Percentiles rank a stretch among this genome's conserved stretches.
phyloP scores from a whole-genome alignment of 2,113 vertebrate genomes.

The Urocitellus parryii region DNA sequence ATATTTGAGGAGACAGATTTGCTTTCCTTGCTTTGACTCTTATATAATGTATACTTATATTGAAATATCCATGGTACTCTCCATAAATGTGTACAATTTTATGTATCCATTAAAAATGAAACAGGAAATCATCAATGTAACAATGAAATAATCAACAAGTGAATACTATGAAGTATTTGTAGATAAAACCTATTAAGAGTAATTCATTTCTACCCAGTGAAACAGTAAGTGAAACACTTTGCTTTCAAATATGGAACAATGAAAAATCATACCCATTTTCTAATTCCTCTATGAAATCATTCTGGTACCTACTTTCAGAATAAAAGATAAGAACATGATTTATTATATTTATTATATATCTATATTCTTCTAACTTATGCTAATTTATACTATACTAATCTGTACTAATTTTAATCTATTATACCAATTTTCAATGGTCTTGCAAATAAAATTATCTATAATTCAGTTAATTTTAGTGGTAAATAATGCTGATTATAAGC shows the following conservation, averaged over 20 bases:
- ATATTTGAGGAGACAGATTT: neutral
- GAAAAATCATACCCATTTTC: conserved; percentile 13
- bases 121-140: neutral
- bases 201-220: neutral
- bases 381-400: neutral
- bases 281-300: conserved; percentile 14
- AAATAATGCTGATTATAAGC: conserved; percentile 59
- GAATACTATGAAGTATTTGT: neutral
- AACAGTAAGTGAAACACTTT: neutral
- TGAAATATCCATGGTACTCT: neutral
- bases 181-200: neutral
- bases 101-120: neutral
- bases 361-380: neutral
- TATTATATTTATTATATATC: neutral
- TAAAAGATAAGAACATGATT: neutral
- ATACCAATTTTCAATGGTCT: neutral
- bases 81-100: neutral
- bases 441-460: conserved; percentile 34
- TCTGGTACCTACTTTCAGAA: conserved; percentile 52
- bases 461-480: conserved; percentile 32
- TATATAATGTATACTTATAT: neutral
- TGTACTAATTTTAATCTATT: neutral
- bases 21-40: neutral
- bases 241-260: conserved; percentile 39
- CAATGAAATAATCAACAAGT: neutral